Conservation (phyloP, 2,113 vertebrate species). For the Boleophthalmus pectinirostris region DNA sequence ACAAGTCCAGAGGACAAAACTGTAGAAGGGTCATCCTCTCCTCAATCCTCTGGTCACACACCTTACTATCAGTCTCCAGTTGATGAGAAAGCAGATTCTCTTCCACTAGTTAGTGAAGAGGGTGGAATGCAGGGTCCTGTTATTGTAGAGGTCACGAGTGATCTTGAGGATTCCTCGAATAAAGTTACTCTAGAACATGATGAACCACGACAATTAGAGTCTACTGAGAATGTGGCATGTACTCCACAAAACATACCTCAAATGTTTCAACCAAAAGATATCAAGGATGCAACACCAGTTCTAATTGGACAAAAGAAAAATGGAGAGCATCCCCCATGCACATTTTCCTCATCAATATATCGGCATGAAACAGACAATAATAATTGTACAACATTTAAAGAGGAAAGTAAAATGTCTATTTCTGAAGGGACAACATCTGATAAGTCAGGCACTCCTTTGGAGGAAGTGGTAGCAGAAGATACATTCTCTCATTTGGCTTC, state of each 20-base stretch:
- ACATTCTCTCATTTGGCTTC: conserved; percentile 96
- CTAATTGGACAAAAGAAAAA: conserved; percentile 63
- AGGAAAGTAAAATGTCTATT: conserved; percentile 98
- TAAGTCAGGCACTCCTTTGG: conserved; percentile 90
- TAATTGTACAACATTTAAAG: conserved; percentile 85
- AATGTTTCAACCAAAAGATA: conserved; percentile 71
- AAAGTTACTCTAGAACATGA: conserved; percentile 86
- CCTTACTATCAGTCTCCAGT: conserved; percentile 97
- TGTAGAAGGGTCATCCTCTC: conserved; percentile 86
- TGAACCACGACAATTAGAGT: conserved; percentile 81
- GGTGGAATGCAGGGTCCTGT: conserved; percentile 73
- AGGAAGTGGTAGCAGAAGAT: conserved; percentile 93
- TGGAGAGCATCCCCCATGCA: conserved; percentile 68
- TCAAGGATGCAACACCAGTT: conserved; percentile 59
- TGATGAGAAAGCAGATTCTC: conserved; percentile 83
- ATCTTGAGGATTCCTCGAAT: conserved; percentile 82
- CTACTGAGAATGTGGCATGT: conserved; percentile 79
- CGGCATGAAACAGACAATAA: conserved; percentile 79
- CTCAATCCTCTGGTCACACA: conserved; percentile 94
- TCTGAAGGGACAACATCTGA: conserved; percentile 96
- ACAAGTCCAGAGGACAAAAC: conserved; percentile 89
- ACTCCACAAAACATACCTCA: conserved; percentile 81
- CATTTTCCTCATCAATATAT: conserved; percentile 51
- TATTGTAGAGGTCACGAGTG: conserved; percentile 87
- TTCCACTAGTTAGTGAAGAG: conserved; percentile 72